phyloP scores from a whole-genome alignment of 2,888 invertebrate genomes.

The Leptarthrus brevirostris region DNA sequence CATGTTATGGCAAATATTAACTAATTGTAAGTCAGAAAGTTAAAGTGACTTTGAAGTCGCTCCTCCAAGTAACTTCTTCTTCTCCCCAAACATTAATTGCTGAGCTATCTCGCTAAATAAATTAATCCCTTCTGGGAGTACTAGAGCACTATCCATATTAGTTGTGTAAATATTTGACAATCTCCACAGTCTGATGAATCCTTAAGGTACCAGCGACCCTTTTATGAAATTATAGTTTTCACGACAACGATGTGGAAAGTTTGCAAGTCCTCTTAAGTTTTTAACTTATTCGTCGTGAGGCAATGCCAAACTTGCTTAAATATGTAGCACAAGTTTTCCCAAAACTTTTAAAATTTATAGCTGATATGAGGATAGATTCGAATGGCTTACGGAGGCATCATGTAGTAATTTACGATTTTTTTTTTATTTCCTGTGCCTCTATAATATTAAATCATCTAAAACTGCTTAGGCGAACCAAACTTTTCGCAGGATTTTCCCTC shows the following conservation, averaged over 20 bases:
- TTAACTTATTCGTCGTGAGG: conserved; percentile 14
- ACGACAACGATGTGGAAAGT: conserved; percentile 27
- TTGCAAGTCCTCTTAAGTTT: conserved; percentile 28
- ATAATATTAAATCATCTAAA: too few relatives aligned
- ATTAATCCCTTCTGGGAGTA: too few relatives aligned
- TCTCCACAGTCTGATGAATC: conserved; percentile 11
- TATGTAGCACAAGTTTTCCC: background rate
- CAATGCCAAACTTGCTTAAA: conserved; percentile 9
- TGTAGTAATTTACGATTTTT: too few relatives aligned
- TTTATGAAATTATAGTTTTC: conserved; percentile 21
- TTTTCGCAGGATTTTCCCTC: too few relatives aligned
- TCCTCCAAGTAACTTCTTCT: too few relatives aligned
- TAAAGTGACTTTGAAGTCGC: too few relatives aligned
- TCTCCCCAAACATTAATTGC: too few relatives aligned
- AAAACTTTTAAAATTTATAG: conserved; percentile 21
- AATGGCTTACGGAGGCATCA: background rate
- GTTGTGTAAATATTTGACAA: conserved; percentile 31
- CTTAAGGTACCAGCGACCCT: background rate
- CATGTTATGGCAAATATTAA: too few relatives aligned
- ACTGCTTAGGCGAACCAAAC: too few relatives aligned
- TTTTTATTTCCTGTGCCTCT: too few relatives aligned
- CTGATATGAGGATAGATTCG: conserved; percentile 28
- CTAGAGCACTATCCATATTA: background rate
- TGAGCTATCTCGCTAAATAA: too few relatives aligned
- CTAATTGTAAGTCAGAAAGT: too few relatives aligned